A percentile compares a stretch with the other conserved stretches of the same genome.
phyloP scores from a whole-genome alignment of 2,113 vertebrate genomes.

The Lathamus discolor region DNA sequence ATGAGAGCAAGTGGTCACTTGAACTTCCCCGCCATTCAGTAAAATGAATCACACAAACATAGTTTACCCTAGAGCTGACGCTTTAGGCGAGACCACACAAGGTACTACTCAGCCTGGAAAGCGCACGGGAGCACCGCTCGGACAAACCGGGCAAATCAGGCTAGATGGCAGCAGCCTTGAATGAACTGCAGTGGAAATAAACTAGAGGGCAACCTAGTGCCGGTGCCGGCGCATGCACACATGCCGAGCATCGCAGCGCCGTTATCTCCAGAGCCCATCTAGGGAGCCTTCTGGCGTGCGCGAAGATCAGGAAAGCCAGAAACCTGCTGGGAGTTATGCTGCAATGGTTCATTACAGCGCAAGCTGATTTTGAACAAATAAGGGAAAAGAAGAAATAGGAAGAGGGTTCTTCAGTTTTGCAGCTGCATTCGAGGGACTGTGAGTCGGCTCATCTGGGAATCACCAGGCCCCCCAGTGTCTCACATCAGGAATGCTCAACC shows the following conservation, averaged over 20 bases:
- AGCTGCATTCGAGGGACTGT: not conserved
- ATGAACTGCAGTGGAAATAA: not conserved
- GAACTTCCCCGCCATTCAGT: not conserved
- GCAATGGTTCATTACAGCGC: not conserved
- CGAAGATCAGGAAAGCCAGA: not conserved
- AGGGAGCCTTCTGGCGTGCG: not conserved
- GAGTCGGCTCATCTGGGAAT: not conserved
- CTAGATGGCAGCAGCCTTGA: not conserved
- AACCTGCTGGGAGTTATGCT: not conserved
- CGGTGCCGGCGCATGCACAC: not conserved
- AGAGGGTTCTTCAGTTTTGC: not conserved
- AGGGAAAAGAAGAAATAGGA: fast-evolving
- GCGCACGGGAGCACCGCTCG: fast-evolving
- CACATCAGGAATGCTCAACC: not conserved
- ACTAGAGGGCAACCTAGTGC: not conserved
- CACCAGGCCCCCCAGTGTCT: not conserved
- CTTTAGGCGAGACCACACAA: not conserved
- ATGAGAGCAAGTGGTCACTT: not conserved
- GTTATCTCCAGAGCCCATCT: not conserved
- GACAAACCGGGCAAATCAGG: not conserved
- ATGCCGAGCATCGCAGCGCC: not conserved
- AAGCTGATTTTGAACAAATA: not conserved
- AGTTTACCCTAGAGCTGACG: not conserved
- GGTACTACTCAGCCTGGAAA: not conserved
- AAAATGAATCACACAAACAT: not conserved